A percentile compares a stretch with the other conserved stretches of the same genome.
Evolutionary conservation across 2,888 invertebrate species (phyloP).

Genomic region (Tupiocoris notatus): DNA sequence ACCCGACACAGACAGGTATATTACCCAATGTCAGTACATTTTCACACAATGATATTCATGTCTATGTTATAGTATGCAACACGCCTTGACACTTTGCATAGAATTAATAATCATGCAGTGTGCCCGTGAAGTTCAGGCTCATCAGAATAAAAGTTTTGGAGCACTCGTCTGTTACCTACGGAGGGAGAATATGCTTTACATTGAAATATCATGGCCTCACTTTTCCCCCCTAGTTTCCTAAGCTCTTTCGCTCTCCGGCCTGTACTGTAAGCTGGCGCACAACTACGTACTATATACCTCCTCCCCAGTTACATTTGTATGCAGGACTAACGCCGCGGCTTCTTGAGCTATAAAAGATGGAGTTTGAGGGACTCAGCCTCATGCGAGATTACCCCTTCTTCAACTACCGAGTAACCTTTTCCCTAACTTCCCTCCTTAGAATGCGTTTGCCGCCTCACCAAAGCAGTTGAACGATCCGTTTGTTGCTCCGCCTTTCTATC

Average conservation of each 20-base stretch:
- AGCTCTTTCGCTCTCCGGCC: background rate
- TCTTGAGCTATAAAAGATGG: conserved; percentile 29
- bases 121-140: no score
- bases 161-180: no score
- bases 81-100: no score
- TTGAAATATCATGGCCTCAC: background rate
- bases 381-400: conserved; percentile 9
- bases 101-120: no score
- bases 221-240: background rate
- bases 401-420: background rate
- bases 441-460: background rate
- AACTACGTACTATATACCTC: background rate
- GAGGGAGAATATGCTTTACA: background rate
- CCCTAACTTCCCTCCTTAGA: background rate
- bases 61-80: no score
- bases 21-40: no score
- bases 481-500: background rate
- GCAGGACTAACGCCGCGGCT: conserved; percentile 14
- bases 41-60: no score
- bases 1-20: no score
- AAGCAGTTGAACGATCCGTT: background rate
- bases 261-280: background rate
- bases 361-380: conserved; percentile 15
- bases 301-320: conserved; percentile 22
- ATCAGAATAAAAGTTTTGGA: background rate